These are phyloP conservation scores for Linyphia triangularis DNA, from an alignment of 2,888 invertebrate species.

Conservation along the genomic window DNA sequence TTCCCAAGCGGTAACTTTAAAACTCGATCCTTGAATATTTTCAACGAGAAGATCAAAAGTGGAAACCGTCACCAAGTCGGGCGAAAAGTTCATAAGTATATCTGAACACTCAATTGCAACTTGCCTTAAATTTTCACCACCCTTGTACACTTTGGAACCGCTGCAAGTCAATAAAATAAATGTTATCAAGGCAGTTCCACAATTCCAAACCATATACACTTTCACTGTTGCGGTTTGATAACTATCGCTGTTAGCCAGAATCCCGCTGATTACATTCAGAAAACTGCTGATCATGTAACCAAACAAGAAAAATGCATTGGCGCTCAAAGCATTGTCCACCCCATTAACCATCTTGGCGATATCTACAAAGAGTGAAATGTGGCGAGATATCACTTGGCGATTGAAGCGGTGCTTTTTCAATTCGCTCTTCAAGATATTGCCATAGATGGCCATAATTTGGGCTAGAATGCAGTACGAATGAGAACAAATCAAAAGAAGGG, in stretches of 20 bases:
- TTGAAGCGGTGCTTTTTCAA: not conserved
- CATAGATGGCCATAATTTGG: not conserved
- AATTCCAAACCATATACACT: not conserved
- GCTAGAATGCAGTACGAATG: not conserved
- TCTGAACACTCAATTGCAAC: constrained; percentile 28
- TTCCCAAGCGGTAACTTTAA: constrained; percentile 37
- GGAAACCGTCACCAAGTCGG: not conserved
- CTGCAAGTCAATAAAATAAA: constrained; percentile 32
- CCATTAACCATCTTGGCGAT: not conserved
- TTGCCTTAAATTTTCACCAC: not conserved
- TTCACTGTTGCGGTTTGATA: not conserved
- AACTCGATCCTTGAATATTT: constrained; percentile 21
- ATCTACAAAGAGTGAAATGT: not conserved
- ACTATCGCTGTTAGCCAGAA: not conserved
- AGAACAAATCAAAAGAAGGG: constrained; percentile 29
- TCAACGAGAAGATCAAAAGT: constrained; percentile 22
- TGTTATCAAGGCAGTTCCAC: not conserved
- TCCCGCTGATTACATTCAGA: constrained; percentile 32
- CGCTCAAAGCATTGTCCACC: constrained; percentile 9
- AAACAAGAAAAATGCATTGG: constrained; percentile 18
- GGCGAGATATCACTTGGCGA: not conserved
- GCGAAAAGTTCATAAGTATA: not conserved
- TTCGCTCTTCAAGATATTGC: constrained; percentile 9
- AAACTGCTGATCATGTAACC: constrained; percentile 9
- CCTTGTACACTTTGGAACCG: constrained; percentile 13